Evolutionary conservation across 2,888 invertebrate species (phyloP), one percentile per base, ranked within the genome.

Genomic region (Mimumesa dahlbomi): DNA sequence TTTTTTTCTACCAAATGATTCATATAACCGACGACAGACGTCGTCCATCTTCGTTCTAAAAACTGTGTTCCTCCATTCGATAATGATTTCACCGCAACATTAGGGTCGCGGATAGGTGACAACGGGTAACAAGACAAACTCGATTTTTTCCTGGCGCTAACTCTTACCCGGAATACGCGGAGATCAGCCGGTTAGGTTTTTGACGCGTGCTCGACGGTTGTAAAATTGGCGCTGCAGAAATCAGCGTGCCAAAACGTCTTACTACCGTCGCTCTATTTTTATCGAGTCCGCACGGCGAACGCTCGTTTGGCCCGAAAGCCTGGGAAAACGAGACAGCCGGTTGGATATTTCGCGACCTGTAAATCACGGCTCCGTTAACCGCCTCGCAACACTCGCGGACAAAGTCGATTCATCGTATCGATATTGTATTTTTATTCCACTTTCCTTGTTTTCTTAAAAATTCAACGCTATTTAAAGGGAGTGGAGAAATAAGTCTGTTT

Each of bases 211-310:
- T 16, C 57, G 67, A 62, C 53, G 68, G 40, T 57, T 70, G 70
- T 66, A 70, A 73, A 77, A 73, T 65, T 63, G 65, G 29, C 62
- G 58, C 45, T 52, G 58, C 52, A 50, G 45, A 22, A 46, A n/a
- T 16, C 69, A 21, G 29, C 56, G 59, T 77, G 77, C 77, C 77
- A 74, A 77, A 77, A 71, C 38, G 52, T 46, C 52, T 56, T 57
- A 46, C 68, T 66, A 58, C 38, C 61, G 46, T 40, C 62, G 56
- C 40, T 59, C 79, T 75, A 70, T 79, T 75, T 78, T 73, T 43
- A 43, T 38, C 52, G 9, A 22, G 7, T 16, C 6, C 21, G 38
- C n/a, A 21, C 16, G 40, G 25, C 21, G 50, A 57, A 67, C 19
- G 53, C 13, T 21, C 57, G 65, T 65, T 64, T 65, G 57, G 58